phyloP scores from a whole-genome alignment of 2,888 invertebrate genomes.

The Boloria euphrosyne region DNA sequence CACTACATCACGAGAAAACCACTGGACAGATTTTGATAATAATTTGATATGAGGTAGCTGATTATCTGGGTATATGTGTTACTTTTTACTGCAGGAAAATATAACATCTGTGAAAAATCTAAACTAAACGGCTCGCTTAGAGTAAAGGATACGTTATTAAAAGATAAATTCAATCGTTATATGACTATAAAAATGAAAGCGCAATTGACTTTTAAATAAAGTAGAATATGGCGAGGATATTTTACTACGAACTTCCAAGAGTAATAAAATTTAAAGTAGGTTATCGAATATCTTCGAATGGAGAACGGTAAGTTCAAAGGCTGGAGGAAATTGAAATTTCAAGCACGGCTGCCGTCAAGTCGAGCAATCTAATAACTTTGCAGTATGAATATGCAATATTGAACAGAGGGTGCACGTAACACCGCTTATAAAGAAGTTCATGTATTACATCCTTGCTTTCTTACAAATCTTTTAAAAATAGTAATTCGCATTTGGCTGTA shows the following conservation, averaged over 20 bases:
- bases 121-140: too few relatives aligned
- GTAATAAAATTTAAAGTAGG: slow-evolving; percentile 30
- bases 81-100: too few relatives aligned
- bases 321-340: slow-evolving; percentile 46
- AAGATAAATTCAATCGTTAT: too few relatives aligned
- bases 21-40: too few relatives aligned
- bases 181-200: too few relatives aligned
- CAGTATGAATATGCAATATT: slow-evolving; percentile 15
- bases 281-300: slow-evolving; percentile 25
- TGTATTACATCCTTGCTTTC: background rate
- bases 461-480: background rate
- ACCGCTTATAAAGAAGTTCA: background rate
- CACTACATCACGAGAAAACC: too few relatives aligned
- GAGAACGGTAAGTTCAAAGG: slow-evolving; percentile 37
- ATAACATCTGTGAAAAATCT: too few relatives aligned
- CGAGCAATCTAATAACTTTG: slow-evolving; percentile 27
- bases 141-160: too few relatives aligned
- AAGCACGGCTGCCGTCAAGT: slow-evolving; percentile 41
- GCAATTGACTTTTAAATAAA: slow-evolving; percentile 7
- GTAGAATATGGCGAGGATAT: slow-evolving; percentile 6
- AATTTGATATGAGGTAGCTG: too few relatives aligned
- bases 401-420: slow-evolving; percentile 7
- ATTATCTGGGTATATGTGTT: too few relatives aligned
- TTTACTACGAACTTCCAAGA: slow-evolving; percentile 18
- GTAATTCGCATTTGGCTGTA: background rate